Conservation (phyloP, 1,140 invertebrate genomes). For the Eupristina koningsbergeri region DNA sequence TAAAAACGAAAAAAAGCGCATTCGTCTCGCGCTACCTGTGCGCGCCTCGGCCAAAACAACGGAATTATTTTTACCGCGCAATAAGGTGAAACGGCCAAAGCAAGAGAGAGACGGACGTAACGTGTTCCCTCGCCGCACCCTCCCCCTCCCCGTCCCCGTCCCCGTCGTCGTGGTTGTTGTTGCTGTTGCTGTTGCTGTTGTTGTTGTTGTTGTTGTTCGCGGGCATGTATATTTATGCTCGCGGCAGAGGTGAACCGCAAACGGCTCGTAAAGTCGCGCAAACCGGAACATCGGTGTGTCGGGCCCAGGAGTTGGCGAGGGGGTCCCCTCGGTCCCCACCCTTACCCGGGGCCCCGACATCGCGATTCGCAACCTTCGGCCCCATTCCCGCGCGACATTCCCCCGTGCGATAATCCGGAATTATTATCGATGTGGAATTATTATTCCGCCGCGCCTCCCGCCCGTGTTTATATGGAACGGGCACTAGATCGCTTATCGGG, state of each 20-base stretch:
- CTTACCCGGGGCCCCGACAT: not conserved
- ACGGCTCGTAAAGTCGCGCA: slow-evolving; percentile 23
- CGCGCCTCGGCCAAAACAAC: not conserved
- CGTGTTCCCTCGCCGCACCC: no score
- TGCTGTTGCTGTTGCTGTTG: no score
- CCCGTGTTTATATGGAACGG: not conserved
- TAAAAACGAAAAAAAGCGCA: not conserved
- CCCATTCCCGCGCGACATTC: not conserved
- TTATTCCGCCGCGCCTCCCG: slow-evolving; percentile 13
- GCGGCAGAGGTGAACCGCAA: slow-evolving; percentile 18
- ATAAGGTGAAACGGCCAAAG: not conserved
- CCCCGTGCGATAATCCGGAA: not conserved
- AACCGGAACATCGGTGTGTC: slow-evolving; percentile 12
- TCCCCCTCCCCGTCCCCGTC: no score
- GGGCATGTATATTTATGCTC: slow-evolving; percentile 12
- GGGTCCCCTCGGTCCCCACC: not conserved
- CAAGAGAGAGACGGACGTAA: not conserved
- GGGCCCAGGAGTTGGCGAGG: not conserved
- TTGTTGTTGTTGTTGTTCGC: not conserved
- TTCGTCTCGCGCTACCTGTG: not conserved
- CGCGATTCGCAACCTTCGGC: not conserved
- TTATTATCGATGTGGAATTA: slow-evolving; percentile 25
- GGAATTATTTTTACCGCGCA: slow-evolving; percentile 8
- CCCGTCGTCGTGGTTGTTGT: no score
- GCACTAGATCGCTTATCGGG: slow-evolving; percentile 32